Evolutionary conservation across 1,140 invertebrate species (phyloP).

Genomic region (Drosophila arizonae): DNA sequence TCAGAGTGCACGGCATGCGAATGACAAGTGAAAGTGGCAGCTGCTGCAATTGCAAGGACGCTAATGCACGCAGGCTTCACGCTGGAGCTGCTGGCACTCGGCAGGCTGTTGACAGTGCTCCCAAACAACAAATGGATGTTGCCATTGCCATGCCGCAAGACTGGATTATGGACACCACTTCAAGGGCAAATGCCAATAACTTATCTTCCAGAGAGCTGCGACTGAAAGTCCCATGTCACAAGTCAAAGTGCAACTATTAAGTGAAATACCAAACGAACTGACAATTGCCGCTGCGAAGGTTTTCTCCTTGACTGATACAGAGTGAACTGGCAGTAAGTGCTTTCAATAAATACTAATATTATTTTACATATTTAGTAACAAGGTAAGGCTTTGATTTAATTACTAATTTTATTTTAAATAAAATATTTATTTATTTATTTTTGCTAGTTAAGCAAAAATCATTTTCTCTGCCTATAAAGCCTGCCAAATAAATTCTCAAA

Average conservation of each 20-base stretch:
- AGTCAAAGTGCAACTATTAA: conserved; percentile 22
- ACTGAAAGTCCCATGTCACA: conserved; percentile 2
- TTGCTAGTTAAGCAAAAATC: too few relatives aligned
- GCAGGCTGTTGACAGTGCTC: conserved; percentile 26
- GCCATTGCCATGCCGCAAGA: neutral
- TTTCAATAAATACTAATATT: too few relatives aligned
- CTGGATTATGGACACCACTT: neutral
- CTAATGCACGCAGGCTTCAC: conserved; percentile 41
- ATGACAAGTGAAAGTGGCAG: conserved; percentile 34
- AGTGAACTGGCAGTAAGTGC: too few relatives aligned
- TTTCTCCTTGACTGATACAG: neutral
- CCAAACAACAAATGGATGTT: conserved; percentile 12
- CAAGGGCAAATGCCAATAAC: conserved; percentile 43
- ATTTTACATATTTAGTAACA: too few relatives aligned
- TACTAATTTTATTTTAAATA: too few relatives aligned
- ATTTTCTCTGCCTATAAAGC: too few relatives aligned
- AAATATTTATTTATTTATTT: too few relatives aligned
- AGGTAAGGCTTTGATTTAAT: too few relatives aligned
- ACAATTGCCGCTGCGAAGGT: neutral
- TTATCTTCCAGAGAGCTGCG: conserved; percentile 6
- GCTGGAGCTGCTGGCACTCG: conserved; percentile 19
- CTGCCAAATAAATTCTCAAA: too few relatives aligned
- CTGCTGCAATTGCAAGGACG: conserved; percentile 22
- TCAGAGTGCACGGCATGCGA: conserved; percentile 22
- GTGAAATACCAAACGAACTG: conserved; percentile 1